Percentiles rank a stretch among this genome's conserved stretches.
These are phyloP conservation scores for Actinia equina DNA, from an alignment of 64 coral and sea anemone species.

Conservation along the genomic window DNA sequence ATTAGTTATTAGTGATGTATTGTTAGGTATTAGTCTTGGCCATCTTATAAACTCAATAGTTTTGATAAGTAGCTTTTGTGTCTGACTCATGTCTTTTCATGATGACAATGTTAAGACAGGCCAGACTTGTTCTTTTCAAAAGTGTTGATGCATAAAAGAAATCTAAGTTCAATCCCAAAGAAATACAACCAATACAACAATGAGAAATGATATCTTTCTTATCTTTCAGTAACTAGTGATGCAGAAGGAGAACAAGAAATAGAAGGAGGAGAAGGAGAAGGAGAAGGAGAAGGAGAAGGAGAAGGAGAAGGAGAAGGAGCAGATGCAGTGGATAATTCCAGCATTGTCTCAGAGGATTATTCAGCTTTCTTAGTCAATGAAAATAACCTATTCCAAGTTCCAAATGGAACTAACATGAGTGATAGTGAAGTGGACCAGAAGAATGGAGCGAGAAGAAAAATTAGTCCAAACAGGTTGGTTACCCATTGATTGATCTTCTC, in stretches of 20 bases:
- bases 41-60: no score
- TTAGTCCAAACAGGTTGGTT: neutral
- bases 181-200: no score
- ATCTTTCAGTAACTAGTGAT: neutral
- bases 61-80: no score
- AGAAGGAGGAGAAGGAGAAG: neutral
- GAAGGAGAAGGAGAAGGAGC: neutral
- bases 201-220: neutral
- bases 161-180: no score
- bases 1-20: no score
- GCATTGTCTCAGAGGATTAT: neutral
- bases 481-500: neutral
- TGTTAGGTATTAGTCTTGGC: no score
- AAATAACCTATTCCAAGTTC: neutral
- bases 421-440: slow-evolving; percentile 19
- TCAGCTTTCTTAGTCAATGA: neutral
- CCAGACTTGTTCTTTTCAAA: no score
- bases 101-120: no score
- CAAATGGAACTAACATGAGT: slow-evolving; percentile 10
- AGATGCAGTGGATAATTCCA: neutral
- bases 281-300: neutral
- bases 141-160: no score
- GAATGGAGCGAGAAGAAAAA: neutral
- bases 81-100: no score
- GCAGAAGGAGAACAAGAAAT: neutral